Conservation (phyloP, 2,888 invertebrate species). For the Elegia similella region DNA sequence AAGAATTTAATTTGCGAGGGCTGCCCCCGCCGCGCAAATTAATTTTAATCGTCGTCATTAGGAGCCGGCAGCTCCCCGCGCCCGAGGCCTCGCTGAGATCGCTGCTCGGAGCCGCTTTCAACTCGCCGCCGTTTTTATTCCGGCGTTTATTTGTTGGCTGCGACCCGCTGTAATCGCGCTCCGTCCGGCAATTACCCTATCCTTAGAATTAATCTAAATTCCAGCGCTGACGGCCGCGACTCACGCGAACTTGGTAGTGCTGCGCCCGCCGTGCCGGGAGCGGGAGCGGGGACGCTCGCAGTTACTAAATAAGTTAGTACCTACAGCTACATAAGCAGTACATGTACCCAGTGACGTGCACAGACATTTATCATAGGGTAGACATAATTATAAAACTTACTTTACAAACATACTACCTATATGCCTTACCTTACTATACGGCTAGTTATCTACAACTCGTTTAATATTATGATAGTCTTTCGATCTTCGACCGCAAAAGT, state of each 20-base stretch:
- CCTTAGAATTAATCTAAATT: slow-evolving; percentile 40
- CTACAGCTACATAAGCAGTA: too few species aligned
- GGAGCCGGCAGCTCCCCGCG: slow-evolving; percentile 34
- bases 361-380: too few species aligned
- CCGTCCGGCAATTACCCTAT: slow-evolving; percentile 37
- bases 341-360: too few species aligned
- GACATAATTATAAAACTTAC: too few species aligned
- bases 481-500: too few species aligned
- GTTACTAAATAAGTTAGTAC: too few species aligned
- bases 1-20: slow-evolving; percentile 71
- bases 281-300: too few species aligned
- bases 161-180: slow-evolving; percentile 26
- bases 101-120: slow-evolving; percentile 19
- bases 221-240: slow-evolving; percentile 28
- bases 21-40: slow-evolving; percentile 58
- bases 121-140: slow-evolving; percentile 29
- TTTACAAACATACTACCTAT: too few species aligned
- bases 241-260: slow-evolving; percentile 32
- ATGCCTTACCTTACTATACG: too few species aligned
- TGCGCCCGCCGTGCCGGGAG: slow-evolving; percentile 11
- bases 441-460: too few species aligned
- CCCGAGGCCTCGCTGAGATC: neutral
- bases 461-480: too few species aligned
- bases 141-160: neutral
- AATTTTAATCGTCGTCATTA: slow-evolving; percentile 79